Evolutionary conservation across 2,888 invertebrate species (phyloP).

Genomic region (Himalopsyche tibetana): DNA sequence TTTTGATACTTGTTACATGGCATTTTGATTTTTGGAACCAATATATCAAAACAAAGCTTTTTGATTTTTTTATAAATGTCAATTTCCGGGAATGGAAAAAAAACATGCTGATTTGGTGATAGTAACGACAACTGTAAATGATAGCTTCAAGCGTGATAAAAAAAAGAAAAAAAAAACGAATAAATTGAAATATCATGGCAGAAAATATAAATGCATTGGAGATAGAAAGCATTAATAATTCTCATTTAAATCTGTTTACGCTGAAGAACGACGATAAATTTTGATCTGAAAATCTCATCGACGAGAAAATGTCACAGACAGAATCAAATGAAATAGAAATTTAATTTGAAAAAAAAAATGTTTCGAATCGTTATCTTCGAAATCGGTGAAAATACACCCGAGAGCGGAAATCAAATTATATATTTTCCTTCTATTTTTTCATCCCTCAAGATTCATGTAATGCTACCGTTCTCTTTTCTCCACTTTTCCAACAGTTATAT

Average conservation of each 20-base stretch:
- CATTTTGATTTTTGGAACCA: too few species aligned
- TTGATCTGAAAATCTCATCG: slow-evolving; percentile 32
- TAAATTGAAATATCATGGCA: neutral
- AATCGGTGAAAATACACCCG: slow-evolving; percentile 47
- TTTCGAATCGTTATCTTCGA: slow-evolving; percentile 56
- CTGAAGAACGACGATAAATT: slow-evolving; percentile 32
- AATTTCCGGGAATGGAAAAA: too few species aligned
- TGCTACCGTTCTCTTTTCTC: slow-evolving; percentile 8
- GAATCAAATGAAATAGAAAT: slow-evolving; percentile 57
- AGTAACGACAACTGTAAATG: too few species aligned
- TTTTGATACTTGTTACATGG: too few species aligned
- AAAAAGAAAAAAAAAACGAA: neutral
- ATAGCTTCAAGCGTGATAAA: too few species aligned
- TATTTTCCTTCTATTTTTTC: slow-evolving; percentile 48
- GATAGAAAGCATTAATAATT: slow-evolving; percentile 39
- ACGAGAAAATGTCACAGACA: slow-evolving; percentile 43
- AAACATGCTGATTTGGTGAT: too few species aligned
- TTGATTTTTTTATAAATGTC: too few species aligned
- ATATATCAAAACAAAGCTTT: too few species aligned
- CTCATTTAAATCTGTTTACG: slow-evolving; percentile 44
- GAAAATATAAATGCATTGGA: slow-evolving; percentile 6
- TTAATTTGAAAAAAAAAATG: slow-evolving; percentile 59
- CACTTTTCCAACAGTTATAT: slow-evolving; percentile 50
- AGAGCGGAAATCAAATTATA: slow-evolving; percentile 54
- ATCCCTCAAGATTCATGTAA: slow-evolving; percentile 46